Conservation (phyloP, 2,797 vertebrate species). For the Netta rufina region DNA sequence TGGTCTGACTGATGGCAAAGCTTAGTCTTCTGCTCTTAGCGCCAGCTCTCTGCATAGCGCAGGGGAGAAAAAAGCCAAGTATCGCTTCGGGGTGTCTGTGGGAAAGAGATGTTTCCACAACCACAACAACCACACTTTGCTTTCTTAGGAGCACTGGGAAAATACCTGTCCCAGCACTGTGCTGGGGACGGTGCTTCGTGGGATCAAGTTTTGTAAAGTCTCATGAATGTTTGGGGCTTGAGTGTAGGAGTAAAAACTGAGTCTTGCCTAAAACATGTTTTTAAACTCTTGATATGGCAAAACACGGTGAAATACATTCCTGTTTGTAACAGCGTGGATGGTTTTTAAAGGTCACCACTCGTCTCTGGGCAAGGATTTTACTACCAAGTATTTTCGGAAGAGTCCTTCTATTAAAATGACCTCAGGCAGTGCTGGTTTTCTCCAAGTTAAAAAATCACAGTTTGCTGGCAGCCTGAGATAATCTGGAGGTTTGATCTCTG, state of each 20-base stretch:
- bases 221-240: neutral
- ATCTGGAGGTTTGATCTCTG: slow-evolving; percentile 39
- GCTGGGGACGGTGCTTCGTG: fast-evolving
- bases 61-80: neutral
- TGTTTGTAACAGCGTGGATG: neutral
- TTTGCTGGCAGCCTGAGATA: slow-evolving; percentile 13
- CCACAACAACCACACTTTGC: neutral
- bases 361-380: neutral
- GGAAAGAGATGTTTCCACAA: neutral
- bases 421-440: neutral
- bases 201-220: neutral
- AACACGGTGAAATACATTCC: neutral
- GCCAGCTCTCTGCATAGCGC: neutral
- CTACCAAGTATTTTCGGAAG: neutral
- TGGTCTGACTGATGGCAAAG: neutral
- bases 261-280: neutral
- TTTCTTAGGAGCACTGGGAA: neutral
- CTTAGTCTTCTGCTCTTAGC: neutral
- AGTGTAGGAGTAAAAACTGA: neutral
- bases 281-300: neutral
- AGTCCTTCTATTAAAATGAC: neutral
- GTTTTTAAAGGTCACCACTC: neutral
- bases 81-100: neutral
- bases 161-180: neutral
- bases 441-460: neutral